Evolutionary conservation across 2,888 invertebrate genomes (phyloP), one percentile per base, ranked within the genome.

Genomic region (Oxystoma pomonae): DNA sequence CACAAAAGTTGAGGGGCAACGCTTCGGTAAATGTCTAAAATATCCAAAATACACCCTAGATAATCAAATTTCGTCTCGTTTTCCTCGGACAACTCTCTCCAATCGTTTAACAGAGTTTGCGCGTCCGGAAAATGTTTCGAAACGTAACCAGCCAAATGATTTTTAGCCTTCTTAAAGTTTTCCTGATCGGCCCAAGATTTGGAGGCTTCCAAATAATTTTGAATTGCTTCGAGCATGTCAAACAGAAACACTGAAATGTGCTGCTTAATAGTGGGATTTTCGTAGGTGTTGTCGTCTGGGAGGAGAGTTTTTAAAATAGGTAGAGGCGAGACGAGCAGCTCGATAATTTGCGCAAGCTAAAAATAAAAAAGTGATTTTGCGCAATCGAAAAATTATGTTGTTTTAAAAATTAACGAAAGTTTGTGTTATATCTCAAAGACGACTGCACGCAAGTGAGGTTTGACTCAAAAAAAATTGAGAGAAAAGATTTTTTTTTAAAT

Each of bases 1-100:
- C 83, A 81, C 35, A 87, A 75, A 55, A 85, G 77, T 69, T 83
- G 81, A 60, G 87, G 83, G 62, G 84, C 84, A 60, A 83, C 74
- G 58, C 80, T 81, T 51, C 84, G 77, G 63, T 84, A 85, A 61
- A 81, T 77, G 61, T 85, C 77, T 76, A 88, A 82, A 72, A 86
- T 81, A 20, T 85, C 83, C 55, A 89, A 76, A 20, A 86, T 78
- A 63, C 79, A 78, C 55, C 72, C 68, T 49, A 78, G 69, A 68
- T 73, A 67, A 20, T 73, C 63, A 5, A 73, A 74, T 17, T 75
- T 57, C 35, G 58, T 67, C 3, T 65, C 63, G 20, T 73, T 67
- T 57, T 72, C 65, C 7, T 67, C 66, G 3, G 63, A 70, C 16
- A 57, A 18, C 2, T 67, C 66, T 20, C 71, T 73, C 81, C 81